These are phyloP conservation scores for Chlorodrepanis virens DNA, from an alignment of 2,113 vertebrate species.

Conservation along the genomic window DNA sequence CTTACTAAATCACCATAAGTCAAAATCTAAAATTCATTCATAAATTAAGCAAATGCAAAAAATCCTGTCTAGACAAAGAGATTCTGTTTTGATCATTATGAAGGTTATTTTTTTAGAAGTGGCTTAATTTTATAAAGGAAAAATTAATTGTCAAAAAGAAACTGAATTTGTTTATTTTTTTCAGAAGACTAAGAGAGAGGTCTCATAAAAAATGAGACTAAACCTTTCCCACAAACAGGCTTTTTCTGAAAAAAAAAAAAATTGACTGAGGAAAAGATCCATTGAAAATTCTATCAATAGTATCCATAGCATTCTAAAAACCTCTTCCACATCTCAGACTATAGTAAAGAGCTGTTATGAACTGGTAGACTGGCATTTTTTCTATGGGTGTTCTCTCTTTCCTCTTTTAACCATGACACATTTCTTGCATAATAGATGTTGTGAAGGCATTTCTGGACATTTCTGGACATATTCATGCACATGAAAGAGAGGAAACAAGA, in stretches of 20 bases:
- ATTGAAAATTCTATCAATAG: background rate
- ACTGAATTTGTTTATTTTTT: background rate
- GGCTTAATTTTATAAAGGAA: background rate
- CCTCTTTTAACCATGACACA: background rate
- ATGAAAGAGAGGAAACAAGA: background rate
- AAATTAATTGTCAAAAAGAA: background rate
- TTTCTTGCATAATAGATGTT: background rate
- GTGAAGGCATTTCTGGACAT: background rate
- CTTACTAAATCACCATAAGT: background rate
- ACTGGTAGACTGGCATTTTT: background rate
- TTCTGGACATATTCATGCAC: rapidly evolving
- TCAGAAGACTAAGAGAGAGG: background rate
- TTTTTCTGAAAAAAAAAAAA: background rate
- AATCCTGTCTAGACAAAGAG: background rate
- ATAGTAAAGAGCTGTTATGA: background rate
- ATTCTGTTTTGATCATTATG: background rate
- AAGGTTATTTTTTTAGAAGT: background rate
- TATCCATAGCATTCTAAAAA: background rate
- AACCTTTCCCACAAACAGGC: background rate
- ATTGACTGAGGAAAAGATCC: background rate
- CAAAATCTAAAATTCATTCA: background rate
- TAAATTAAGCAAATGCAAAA: background rate
- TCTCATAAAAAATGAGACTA: background rate
- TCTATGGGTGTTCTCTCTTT: background rate
- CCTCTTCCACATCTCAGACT: background rate